Evolutionary conservation across 2,888 invertebrate species (phyloP).

Genomic region (Pegoplata infirma): DNA sequence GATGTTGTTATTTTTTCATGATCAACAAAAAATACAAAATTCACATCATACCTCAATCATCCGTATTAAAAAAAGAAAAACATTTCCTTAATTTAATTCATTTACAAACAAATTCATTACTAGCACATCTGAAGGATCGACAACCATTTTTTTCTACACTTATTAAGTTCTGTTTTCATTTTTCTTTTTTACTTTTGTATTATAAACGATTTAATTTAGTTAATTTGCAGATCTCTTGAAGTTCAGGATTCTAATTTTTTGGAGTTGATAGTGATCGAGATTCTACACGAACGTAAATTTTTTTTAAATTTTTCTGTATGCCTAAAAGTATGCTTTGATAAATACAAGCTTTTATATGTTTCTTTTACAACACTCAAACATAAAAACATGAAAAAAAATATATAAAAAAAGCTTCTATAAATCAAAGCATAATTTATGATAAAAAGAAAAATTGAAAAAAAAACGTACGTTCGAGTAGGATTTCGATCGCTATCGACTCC

Average conservation of each 20-base stretch:
- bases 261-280: no score
- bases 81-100: conserved; percentile 12
- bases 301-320: no score
- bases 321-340: no score
- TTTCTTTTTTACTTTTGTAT: conserved; percentile 55
- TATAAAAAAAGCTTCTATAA: no score
- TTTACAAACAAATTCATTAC: conserved; percentile 11
- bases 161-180: not conserved
- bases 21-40: conserved; percentile 11
- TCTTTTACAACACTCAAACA: no score
- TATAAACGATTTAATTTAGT: conserved; percentile 67
- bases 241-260: not conserved
- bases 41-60: conserved; percentile 31
- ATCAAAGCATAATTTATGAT: no score
- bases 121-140: conserved; percentile 20
- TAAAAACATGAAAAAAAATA: no score
- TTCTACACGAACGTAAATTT: no score
- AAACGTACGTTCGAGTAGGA: no score
- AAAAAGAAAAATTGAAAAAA: no score
- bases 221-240: not conserved
- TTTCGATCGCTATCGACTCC: no score
- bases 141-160: not conserved
- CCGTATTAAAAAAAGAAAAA: conserved; percentile 27
- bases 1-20: conserved; percentile 39
- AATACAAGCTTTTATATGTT: no score